Base-by-base conservation (phyloP, 2,888 invertebrate species). In the Brachynemurus nebulosus region DNA sequence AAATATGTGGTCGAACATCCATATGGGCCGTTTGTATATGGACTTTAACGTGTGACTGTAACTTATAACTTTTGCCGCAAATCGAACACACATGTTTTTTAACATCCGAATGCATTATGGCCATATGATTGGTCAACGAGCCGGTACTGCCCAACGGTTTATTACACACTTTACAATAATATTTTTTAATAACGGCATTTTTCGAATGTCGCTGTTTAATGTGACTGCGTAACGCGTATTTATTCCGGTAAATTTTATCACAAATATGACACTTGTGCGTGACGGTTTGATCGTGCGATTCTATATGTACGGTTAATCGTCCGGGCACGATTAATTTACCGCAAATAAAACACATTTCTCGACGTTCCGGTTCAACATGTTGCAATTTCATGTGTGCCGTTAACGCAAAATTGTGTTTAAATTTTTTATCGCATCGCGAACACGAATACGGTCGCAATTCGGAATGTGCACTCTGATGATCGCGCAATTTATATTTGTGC, bases 21-120 rank as follows among this genome's bases (percentile, higher is more conserved):
- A 19, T 36, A 36, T 36, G 36, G n/a, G 27, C 27, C 16, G n/a
- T 16, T 19, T 18, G 17, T 19, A 36, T 36, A 36, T 36, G 36
- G n/a, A 16, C n/a, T 36, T 19, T 17, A 36, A 36, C 19, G 11
- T 36, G 18, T 5, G 18, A 12, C 11, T 36, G 40, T 1, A 20
- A 19, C 14, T 40, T 40, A 40, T 27, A 40, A 4, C 20, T 7
- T 27, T 40, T 40, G 6, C 19, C 36, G 19, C 36, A 36, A 2
- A 36, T 16, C 4, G 17, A 17, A 17, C 36, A 36, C 2, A 14
- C 30, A 11, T 30, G 30, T 30, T 30, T 30, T 6, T 30, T 30
- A 3, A 30, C n/a, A 11, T 30, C 30, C 30, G 30, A 12, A 30
- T 30, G 30, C 7, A 30, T 14, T 8, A 14, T 12, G n/a, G 30